Conservation (phyloP, 1,140 invertebrate species). For the Drosophila nigrodunni region DNA sequence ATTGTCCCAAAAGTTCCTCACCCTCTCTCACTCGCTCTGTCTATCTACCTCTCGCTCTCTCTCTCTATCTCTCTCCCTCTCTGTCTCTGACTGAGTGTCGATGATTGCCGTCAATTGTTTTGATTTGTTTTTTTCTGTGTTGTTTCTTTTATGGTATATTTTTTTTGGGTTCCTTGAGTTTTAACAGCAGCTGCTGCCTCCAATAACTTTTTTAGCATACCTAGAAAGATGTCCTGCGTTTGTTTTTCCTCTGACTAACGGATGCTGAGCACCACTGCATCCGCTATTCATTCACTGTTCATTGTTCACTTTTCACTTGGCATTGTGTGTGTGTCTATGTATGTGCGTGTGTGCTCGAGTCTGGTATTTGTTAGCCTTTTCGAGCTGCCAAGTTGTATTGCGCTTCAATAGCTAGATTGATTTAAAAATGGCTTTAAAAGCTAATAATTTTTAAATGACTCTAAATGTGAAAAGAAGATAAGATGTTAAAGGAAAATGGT, state of each 20-base stretch:
- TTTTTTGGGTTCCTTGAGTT: slow-evolving; percentile 37
- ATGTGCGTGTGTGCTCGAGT: slow-evolving; percentile 44
- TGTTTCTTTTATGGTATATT: slow-evolving; percentile 5
- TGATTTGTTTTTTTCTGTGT: slow-evolving; percentile 53
- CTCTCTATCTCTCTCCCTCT: slow-evolving; percentile 10
- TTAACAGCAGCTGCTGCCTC: slow-evolving; percentile 67
- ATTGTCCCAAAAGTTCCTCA: background rate
- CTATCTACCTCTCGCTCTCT: slow-evolving; percentile 7
- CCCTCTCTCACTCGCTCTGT: slow-evolving; percentile 5
- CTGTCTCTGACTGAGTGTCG: slow-evolving; percentile 17
- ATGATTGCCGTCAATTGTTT: slow-evolving; percentile 84
- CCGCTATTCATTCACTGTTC: slow-evolving; percentile 42
- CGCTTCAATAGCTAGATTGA: too few species aligned
- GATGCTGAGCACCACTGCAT: slow-evolving; percentile 71
- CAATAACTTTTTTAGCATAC: slow-evolving; percentile 78
- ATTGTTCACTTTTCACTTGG: slow-evolving; percentile 48
- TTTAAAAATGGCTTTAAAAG: too few species aligned
- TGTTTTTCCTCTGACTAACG: slow-evolving; percentile 50
- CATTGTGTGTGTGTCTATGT: slow-evolving; percentile 20
- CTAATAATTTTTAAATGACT: too few species aligned
- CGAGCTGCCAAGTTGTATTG: too few species aligned
- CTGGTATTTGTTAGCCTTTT: slow-evolving; percentile 67
- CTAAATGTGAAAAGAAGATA: too few species aligned
- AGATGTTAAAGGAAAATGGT: too few species aligned
- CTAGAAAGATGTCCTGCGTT: slow-evolving; percentile 26